Evolutionary conservation across 2,888 invertebrate species (phyloP), one percentile per base, ranked within the genome.

Genomic region (Oasisia sp.): DNA sequence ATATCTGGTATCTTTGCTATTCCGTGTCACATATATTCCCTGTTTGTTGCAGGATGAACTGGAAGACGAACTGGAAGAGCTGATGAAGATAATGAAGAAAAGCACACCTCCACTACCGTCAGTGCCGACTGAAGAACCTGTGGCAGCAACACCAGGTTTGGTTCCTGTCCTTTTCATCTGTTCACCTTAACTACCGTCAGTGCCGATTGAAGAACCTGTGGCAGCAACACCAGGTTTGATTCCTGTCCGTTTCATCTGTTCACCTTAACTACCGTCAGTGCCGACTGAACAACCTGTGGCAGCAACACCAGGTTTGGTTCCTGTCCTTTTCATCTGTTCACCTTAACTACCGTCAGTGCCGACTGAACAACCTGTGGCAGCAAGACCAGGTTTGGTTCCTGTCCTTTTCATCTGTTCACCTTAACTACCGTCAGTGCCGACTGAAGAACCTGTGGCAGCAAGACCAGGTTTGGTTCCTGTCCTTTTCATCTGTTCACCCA

Each of bases 71-170:
- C 94, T 97, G 91, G 97, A 97, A 92, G 96, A 96, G 92, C 94
- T 97, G 74, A 97, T 97, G 94, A 96, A 97, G 94, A 96, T 97
- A 89, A 97, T 97, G 94, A 96, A 97, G 94, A 96, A 97, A 94
- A 96, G 96, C 27, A 56, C 92, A 32, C 92, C 92, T 58, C 89
- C 91, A 50, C 92, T 94, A 8, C 94, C 94, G 9, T 91, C 93
- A 89, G 94, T 94, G 91, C 94, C 94, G 56, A 92, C 89, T 45
- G 92, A 92, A n/a, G 92, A 93, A 38, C 50, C n/a, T n/a, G n/a
- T n/a, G n/a, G n/a, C n/a, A n/a, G n/a, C n/a, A n/a, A n/a, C 91
- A 14, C 91, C 56, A 92, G 91, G 50, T 56, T 56, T 45, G 50
- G 32, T 58, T n/a, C n/a, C n/a, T n/a, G n/a, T n/a, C n/a, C n/a